phyloP scores from a whole-genome alignment of 2,888 invertebrate genomes.

The Ditula angustiorana region DNA sequence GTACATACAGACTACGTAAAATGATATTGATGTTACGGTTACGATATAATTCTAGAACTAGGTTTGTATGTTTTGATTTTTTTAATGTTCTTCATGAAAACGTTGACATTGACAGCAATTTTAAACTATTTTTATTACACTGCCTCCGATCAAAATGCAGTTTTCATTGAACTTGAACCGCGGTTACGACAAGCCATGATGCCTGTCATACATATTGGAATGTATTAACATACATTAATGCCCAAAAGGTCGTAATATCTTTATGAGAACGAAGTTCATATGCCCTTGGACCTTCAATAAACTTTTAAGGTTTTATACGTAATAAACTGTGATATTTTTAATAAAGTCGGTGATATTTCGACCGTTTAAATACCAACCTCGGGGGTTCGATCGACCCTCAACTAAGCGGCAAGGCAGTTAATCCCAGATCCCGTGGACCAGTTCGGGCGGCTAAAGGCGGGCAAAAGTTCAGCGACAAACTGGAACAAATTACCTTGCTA shows the following conservation, averaged over 20 bases:
- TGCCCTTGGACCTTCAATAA: neutral
- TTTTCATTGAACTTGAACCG: slow-evolving; percentile 9
- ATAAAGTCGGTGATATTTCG: neutral
- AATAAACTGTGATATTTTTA: neutral
- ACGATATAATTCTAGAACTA: no score
- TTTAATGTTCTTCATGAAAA: no score
- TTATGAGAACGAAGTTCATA: no score
- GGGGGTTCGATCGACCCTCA: neutral
- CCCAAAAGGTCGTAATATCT: neutral
- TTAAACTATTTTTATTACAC: neutral
- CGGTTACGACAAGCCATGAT: neutral
- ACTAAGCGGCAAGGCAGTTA: neutral
- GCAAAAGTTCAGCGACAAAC: no score
- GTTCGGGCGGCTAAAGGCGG: no score
- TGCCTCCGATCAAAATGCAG: neutral
- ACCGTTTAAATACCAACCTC: neutral
- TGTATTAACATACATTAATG: neutral
- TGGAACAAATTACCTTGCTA: no score
- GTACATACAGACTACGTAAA: no score
- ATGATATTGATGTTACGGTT: no score
- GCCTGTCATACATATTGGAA: no score
- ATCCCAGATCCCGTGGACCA: no score
- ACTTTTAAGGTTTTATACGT: neutral
- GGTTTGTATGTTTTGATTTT: no score
- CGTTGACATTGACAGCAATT: neutral